Evolutionary conservation across 2,797 vertebrate genomes (phyloP).

Genomic region (Macropodus opercularis): DNA sequence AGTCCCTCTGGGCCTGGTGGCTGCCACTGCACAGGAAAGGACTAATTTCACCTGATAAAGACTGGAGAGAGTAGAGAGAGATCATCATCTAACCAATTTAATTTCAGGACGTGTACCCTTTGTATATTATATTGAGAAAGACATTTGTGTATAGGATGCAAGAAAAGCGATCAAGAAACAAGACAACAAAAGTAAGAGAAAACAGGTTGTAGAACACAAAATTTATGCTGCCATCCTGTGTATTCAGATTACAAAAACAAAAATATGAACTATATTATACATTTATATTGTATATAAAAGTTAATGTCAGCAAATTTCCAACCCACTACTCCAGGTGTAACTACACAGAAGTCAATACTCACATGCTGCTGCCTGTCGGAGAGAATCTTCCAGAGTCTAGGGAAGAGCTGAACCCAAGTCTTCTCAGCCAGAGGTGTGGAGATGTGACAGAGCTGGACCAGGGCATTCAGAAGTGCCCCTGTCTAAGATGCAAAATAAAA

Average conservation of each 20-base stretch:
- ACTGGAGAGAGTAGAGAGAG: conserved; percentile 73
- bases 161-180: conserved; percentile 45
- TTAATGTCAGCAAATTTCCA: neutral
- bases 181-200: conserved; percentile 6
- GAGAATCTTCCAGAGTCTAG: conserved; percentile 97
- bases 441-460: conserved; percentile 97
- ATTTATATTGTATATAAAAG: neutral
- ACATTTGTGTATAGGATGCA: conserved; percentile 40
- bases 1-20: conserved; percentile 96
- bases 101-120: conserved; percentile 55
- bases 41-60: conserved; percentile 96
- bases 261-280: no score
- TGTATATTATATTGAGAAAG: conserved; percentile 82
- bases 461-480: conserved; percentile 92
- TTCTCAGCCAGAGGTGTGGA: conserved; percentile 94
- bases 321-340: neutral
- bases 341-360: conserved; percentile 51
- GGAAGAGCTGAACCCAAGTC: conserved; percentile 98
- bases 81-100: conserved; percentile 15
- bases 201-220: conserved; percentile 21
- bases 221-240: no score
- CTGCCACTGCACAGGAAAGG: conserved; percentile 98
- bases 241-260: no score
- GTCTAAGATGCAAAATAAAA: conserved; percentile 80
- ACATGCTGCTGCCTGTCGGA: conserved; percentile 98